phyloP scores from a whole-genome alignment of 2,888 invertebrate species.

The Lycophotia porphyrea region DNA sequence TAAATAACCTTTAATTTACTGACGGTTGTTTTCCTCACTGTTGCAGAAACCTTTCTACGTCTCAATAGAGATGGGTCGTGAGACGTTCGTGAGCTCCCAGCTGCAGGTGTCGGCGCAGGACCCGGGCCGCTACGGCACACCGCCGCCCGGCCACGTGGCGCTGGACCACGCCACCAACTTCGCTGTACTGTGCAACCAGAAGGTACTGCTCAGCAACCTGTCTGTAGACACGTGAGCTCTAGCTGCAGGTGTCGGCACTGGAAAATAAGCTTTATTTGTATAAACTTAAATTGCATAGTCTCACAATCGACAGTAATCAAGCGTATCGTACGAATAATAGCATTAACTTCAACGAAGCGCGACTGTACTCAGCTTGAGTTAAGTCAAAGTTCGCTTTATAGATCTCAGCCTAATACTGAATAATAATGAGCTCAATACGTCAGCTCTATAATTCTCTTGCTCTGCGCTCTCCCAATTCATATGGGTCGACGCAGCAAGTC shows the following conservation, averaged over 20 bases:
- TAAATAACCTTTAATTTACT: neutral
- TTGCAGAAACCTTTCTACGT: conserved; percentile 85
- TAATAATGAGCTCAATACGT: neutral
- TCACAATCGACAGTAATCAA: neutral
- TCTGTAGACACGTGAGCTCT: neutral
- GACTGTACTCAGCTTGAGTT: neutral
- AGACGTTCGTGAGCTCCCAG: conserved; percentile 82
- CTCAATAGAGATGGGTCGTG: conserved; percentile 82
- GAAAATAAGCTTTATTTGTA: neutral
- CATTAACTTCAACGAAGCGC: neutral
- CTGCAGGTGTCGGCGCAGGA: conserved; percentile 75
- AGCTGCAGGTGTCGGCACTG: neutral
- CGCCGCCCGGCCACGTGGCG: conserved; percentile 77
- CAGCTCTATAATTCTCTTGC: neutral
- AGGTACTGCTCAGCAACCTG: conserved; percentile 65
- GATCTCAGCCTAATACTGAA: neutral
- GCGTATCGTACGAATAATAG: neutral
- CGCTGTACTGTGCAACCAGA: conserved; percentile 81
- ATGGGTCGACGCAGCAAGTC: neutral
- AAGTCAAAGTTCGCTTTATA: conserved; percentile 1
- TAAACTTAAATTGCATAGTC: neutral
- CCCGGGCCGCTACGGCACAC: conserved; percentile 81
- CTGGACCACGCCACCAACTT: conserved; percentile 77
- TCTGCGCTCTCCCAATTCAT: neutral
- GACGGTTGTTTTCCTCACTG: neutral